These are phyloP conservation scores for Aricia artaxerxes DNA, from an alignment of 2,888 invertebrate genomes.

Conservation along the genomic window DNA sequence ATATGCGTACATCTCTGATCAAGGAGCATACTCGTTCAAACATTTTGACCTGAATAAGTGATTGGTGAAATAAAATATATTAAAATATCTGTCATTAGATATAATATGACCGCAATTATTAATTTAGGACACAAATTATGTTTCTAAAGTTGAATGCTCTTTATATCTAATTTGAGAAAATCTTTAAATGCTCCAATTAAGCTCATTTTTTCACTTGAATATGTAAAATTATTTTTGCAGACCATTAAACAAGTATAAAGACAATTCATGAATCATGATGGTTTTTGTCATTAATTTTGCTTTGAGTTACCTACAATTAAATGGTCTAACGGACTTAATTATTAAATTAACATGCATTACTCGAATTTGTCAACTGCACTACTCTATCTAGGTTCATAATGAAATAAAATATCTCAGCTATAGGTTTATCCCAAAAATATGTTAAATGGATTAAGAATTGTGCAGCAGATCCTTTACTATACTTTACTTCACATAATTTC, in stretches of 20 bases:
- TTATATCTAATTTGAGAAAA: background rate
- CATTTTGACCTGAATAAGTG: slow-evolving; percentile 6
- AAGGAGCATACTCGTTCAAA: slow-evolving; percentile 2
- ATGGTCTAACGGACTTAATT: too few relatives aligned
- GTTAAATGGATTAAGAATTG: too few relatives aligned
- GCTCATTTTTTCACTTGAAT: background rate
- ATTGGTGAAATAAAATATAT: slow-evolving; percentile 25
- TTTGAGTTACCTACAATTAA: too few relatives aligned
- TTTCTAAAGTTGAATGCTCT: background rate
- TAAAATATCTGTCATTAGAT: slow-evolving; percentile 2
- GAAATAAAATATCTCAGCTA: too few relatives aligned
- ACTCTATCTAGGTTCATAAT: too few relatives aligned
- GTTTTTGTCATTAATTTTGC: too few relatives aligned
- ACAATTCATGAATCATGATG: too few relatives aligned
- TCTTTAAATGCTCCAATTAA: background rate
- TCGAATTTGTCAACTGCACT: too few relatives aligned
- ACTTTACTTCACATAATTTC: background rate
- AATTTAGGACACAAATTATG: slow-evolving; percentile 4
- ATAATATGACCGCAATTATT: slow-evolving; percentile 25
- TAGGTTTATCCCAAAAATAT: too few relatives aligned
- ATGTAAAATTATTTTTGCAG: background rate
- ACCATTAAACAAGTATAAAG: too few relatives aligned
- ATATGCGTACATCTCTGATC: slow-evolving; percentile 8
- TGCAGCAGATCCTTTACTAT: background rate
- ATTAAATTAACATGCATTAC: too few relatives aligned